Evolutionary conservation across 2,888 invertebrate species (phyloP), one percentile per base, ranked within the genome.

Genomic region (Apeira syringaria): DNA sequence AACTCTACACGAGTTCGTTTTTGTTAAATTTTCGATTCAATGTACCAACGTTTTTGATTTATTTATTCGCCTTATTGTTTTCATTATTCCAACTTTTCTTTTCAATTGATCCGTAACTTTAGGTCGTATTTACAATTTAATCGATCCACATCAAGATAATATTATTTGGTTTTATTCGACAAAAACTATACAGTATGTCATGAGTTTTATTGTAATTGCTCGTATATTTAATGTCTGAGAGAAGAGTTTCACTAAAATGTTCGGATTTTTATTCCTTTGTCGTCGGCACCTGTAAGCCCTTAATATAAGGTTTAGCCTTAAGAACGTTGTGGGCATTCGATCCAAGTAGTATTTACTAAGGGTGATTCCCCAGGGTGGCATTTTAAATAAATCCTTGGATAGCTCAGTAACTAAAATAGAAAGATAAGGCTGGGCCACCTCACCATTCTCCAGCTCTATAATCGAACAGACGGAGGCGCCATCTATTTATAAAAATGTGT

Each of bases 1-100:
- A 68, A 69, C 62, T 61, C 54, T 53, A 45, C 39, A 38, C 53
- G 33, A 29, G 31, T 46, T 39, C 55, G 36, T 50, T 39, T 43
- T 53, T 34, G 47, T 43, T 37, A 22, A 29, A 34, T 47, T 51
- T 45, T 40, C 29, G 37, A 36, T 52, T 40, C 9, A 33, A 24
- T 31, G 26, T 39, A 36, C n/a, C n/a, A 37, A 47, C 35, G 31
- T 37, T 50, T 39, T 44, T 40, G 38, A 41, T 54, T 50, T 46
- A 47, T 46, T 33, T 27, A 38, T 39, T 39, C 45, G 8, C 28
- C 9, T 28, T 38, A 41, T 43, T 32, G 36, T 40, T 36, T 47
- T 47, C 29, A 29, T 35, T 44, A 22, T 37, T 33, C 6, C 20
- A 3, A 13, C 35, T 47, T 41, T 44, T 25, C 44, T 44, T 25